Percentiles rank a stretch among this genome's conserved stretches.
These are phyloP conservation scores for Chrysocyon brachyurus DNA, from an alignment of 2,797 vertebrate genomes.

Conservation along the genomic window DNA sequence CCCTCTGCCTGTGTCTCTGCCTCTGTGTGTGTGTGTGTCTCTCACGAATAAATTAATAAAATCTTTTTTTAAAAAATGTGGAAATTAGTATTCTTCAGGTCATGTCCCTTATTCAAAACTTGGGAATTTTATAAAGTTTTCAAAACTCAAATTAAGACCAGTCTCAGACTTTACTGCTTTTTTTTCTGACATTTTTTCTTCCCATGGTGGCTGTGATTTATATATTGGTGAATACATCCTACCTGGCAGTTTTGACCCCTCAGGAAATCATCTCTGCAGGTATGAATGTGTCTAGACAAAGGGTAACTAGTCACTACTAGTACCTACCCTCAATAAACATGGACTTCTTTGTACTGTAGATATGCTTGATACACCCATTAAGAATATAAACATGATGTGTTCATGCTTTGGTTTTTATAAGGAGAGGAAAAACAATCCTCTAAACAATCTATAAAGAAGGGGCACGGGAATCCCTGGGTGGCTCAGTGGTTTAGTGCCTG, in stretches of 20 bases:
- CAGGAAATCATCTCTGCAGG: conserved; percentile 89
- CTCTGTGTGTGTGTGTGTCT: no score
- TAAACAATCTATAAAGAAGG: not conserved
- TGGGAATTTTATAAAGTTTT: not conserved
- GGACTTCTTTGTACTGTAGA: not conserved
- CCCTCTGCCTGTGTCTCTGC: no score
- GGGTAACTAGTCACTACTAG: not conserved
- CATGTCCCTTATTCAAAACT: not conserved
- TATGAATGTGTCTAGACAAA: conserved; percentile 64
- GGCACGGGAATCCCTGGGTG: not conserved
- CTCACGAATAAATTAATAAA: no score
- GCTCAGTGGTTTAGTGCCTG: no score
- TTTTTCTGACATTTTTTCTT: not conserved
- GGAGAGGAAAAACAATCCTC: not conserved
- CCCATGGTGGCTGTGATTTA: conserved; percentile 86
- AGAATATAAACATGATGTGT: not conserved
- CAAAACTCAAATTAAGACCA: not conserved
- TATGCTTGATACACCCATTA: not conserved
- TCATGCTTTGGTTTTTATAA: conserved; percentile 9
- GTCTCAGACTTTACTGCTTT: not conserved
- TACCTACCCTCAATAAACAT: not conserved
- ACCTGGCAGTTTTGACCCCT: conserved; percentile 88
- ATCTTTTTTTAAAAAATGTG: not conserved
- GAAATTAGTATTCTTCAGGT: not conserved
- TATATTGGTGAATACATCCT: conserved; percentile 88